Evolutionary conservation across 2,797 vertebrate genomes (phyloP).

Genomic region (Cynodonichthys magdalenae): DNA sequence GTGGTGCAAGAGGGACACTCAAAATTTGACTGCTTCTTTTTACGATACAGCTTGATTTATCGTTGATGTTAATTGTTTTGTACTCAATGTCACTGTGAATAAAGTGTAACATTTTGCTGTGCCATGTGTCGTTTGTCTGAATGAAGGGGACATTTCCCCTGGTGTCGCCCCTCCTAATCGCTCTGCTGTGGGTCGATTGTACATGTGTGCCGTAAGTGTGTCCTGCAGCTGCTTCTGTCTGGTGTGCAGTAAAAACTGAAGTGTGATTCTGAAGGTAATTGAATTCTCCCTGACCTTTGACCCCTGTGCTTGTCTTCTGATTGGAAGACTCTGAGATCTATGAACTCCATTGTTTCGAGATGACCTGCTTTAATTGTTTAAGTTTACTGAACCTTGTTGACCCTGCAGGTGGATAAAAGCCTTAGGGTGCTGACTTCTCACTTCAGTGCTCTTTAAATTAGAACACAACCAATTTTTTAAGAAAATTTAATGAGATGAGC

Average conservation of each 20-base stretch:
- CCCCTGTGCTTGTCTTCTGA: conserved; percentile 23
- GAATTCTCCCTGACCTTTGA: conserved; percentile 39
- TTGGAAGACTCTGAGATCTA: conserved; percentile 23
- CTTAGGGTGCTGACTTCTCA: conserved; percentile 24
- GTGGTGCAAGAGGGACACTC: too few relatives aligned
- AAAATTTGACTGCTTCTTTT: neutral
- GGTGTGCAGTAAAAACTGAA: conserved; percentile 64
- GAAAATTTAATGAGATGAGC: neutral
- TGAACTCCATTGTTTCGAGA: neutral
- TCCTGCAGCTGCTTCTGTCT: conserved; percentile 41
- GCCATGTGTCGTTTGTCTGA: conserved; percentile 26
- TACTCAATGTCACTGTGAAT: conserved; percentile 18
- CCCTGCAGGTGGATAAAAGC: conserved; percentile 1
- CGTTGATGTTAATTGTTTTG: conserved; percentile 12
- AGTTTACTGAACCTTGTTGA: conserved; percentile 4
- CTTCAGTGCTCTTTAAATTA: conserved; percentile 8
- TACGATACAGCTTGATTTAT: neutral
- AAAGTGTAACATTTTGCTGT: conserved; percentile 24
- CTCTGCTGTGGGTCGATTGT: conserved; percentile 33
- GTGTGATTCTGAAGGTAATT: conserved; percentile 35
- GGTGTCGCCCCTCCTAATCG: conserved; percentile 44
- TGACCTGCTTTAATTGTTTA: neutral
- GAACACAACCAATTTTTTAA: neutral
- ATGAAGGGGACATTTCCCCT: conserved; percentile 19
- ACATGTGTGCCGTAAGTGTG: conserved; percentile 19